These are phyloP conservation scores for Tetranychus urticae DNA, from an alignment of 1,140 invertebrate species.

Conservation along the genomic window DNA sequence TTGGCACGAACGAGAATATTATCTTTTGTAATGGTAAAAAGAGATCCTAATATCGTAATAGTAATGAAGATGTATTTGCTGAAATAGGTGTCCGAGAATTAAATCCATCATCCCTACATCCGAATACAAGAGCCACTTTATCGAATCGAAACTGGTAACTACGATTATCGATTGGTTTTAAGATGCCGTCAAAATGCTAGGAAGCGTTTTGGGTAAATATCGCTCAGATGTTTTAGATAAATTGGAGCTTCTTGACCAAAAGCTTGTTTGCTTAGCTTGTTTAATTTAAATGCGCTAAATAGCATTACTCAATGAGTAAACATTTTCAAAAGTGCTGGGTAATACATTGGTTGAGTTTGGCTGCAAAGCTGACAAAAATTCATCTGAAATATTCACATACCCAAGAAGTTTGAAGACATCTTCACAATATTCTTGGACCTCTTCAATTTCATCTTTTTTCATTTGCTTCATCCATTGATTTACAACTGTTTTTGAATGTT, in stretches of 20 bases:
- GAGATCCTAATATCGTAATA: background rate
- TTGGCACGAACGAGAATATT: no score
- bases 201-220: slow-evolving; percentile 66
- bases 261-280: slow-evolving; percentile 39
- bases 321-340: no score
- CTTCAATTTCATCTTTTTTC: background rate
- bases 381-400: background rate
- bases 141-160: slow-evolving; percentile 92
- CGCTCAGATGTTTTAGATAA: slow-evolving; percentile 87
- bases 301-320: no score
- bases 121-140: slow-evolving; percentile 96
- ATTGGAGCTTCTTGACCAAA: slow-evolving; percentile 85
- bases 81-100: slow-evolving; percentile 83
- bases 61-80: slow-evolving; percentile 63
- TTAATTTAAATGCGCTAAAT: no score
- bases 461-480: background rate
- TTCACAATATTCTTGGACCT: background rate
- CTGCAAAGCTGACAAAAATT: no score
- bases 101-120: slow-evolving; percentile 58
- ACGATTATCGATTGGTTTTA: slow-evolving; percentile 80
- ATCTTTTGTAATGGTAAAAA: slow-evolving; percentile 67
- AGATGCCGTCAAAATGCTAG: slow-evolving; percentile 84
- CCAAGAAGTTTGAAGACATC: background rate
- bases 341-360: no score
- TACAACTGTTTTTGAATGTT: background rate